Conservation (phyloP, 2,113 vertebrate genomes). For the Orycteropus afer region DNA sequence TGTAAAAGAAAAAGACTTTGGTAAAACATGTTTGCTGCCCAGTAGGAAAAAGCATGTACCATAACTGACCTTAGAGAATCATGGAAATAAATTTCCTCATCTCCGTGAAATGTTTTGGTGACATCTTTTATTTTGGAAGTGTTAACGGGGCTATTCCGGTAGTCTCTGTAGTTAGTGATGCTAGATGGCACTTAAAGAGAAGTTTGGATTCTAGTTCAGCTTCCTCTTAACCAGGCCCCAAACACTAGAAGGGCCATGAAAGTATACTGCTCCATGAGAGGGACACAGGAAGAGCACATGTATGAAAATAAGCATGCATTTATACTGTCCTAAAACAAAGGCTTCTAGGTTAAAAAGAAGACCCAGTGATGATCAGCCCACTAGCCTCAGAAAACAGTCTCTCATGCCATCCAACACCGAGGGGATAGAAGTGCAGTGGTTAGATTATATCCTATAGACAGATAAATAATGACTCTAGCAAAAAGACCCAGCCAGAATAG, state of each 20-base stretch:
- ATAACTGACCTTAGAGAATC: slow-evolving; percentile 61
- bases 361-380: not conserved
- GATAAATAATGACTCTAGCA: not conserved
- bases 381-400: not conserved
- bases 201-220: not conserved
- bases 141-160: slow-evolving; percentile 30
- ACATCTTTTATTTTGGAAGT: slow-evolving; percentile 66
- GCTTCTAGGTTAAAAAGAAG: not conserved
- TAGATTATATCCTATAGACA: not conserved
- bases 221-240: not conserved
- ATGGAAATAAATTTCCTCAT: slow-evolving; percentile 73
- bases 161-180: slow-evolving; percentile 39
- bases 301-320: not conserved
- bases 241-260: not conserved
- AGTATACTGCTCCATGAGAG: fast-evolving
- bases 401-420: not conserved
- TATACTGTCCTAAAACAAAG: not conserved
- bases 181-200: slow-evolving; percentile 25
- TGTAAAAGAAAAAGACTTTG: slow-evolving; percentile 60
- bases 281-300: not conserved
- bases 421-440: not conserved
- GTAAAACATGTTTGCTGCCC: slow-evolving; percentile 53
- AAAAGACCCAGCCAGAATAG: not conserved
- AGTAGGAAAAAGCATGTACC: slow-evolving; percentile 62
- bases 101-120: slow-evolving; percentile 56